A percentile compares a stretch with the other conserved stretches of the same genome.
Evolutionary conservation across 2,888 invertebrate species (phyloP).

Genomic region (Resseliella maxima): DNA sequence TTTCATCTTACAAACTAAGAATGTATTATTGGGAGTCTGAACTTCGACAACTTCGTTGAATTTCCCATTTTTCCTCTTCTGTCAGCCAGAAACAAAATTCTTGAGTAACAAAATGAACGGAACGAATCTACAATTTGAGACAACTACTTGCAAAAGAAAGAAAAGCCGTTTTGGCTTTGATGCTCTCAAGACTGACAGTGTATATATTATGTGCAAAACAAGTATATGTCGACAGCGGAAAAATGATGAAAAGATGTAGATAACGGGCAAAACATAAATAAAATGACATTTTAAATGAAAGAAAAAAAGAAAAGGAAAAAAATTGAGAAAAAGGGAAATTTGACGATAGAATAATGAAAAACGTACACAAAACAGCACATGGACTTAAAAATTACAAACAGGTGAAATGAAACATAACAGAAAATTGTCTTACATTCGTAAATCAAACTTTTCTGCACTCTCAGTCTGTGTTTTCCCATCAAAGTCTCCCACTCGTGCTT

Average conservation of each 20-base stretch:
- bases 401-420: background rate
- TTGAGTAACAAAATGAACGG: slow-evolving; percentile 48
- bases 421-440: slow-evolving; percentile 46
- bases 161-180: background rate
- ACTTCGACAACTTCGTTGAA: background rate
- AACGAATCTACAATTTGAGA: slow-evolving; percentile 51
- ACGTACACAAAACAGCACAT: background rate
- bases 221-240: slow-evolving; percentile 39
- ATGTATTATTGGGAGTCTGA: background rate
- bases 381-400: background rate
- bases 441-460: slow-evolving; percentile 27
- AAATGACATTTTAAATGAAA: slow-evolving; percentile 53
- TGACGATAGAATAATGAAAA: slow-evolving; percentile 41
- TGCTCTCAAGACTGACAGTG: slow-evolving; percentile 4
- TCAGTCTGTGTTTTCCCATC: background rate
- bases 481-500: background rate
- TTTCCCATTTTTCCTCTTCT: background rate
- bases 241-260: slow-evolving; percentile 55
- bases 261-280: slow-evolving; percentile 47
- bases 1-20: background rate
- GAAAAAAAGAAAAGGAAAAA: background rate
- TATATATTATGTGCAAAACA: background rate
- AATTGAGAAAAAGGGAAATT: background rate
- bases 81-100: background rate
- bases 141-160: background rate